These are phyloP conservation scores for Trisateles emortualis DNA, from an alignment of 2,888 invertebrate species.

Conservation along the genomic window DNA sequence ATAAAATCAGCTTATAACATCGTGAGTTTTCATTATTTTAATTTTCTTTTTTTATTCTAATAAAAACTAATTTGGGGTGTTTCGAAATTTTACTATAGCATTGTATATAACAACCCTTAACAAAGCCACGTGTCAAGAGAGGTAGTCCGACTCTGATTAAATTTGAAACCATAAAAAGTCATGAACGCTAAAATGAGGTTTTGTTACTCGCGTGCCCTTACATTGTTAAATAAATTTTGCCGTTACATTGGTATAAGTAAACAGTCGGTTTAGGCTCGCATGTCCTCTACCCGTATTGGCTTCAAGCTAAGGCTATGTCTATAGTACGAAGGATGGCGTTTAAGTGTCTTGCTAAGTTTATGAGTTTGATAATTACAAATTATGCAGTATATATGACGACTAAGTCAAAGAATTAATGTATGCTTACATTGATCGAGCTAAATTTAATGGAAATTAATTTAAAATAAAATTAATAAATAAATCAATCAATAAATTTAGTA, in stretches of 20 bases:
- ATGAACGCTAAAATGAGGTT: constrained; percentile 51
- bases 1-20: no score
- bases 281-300: constrained; percentile 46
- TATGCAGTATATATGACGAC: background rate
- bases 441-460: no score
- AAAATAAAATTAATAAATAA: no score
- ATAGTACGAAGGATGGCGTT: constrained; percentile 2
- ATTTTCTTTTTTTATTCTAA: no score
- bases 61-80: no score
- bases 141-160: constrained; percentile 67
- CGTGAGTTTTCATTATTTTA: no score
- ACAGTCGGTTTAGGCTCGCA: constrained; percentile 51
- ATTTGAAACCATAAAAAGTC: constrained; percentile 75
- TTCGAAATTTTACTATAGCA: no score
- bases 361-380: background rate
- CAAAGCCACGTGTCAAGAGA: constrained; percentile 50
- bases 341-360: background rate
- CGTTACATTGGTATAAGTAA: constrained; percentile 47
- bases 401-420: no score
- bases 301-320: background rate
- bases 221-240: constrained; percentile 50
- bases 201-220: constrained; percentile 50
- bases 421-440: no score
- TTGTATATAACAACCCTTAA: constrained; percentile 47
- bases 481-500: no score